Conservation (phyloP, 30 jellyfish, hydroid and myxozoan species). For the Phacellophora camtschatica region DNA sequence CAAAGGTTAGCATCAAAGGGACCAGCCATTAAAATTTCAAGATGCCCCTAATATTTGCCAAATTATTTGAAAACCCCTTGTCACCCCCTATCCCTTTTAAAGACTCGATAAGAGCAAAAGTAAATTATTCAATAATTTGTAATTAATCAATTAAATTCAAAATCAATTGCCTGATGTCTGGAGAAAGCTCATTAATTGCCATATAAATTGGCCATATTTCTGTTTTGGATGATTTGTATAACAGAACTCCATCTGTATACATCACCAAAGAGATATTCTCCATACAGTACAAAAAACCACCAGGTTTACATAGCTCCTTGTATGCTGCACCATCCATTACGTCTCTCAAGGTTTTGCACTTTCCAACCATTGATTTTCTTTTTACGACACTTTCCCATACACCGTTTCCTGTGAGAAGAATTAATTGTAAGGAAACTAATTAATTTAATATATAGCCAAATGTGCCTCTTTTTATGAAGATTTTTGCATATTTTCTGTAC, state of each 20-base stretch:
- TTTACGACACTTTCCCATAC: neutral
- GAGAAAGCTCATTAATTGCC: slow-evolving; percentile 20
- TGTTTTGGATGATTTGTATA: neutral
- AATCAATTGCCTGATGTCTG: neutral
- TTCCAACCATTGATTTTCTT: neutral
- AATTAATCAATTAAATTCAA: no score
- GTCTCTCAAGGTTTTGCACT: neutral
- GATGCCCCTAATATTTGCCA: no score
- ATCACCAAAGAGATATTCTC: neutral
- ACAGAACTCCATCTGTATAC: slow-evolving; percentile 2
- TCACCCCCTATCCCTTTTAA: no score
- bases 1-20: no score
- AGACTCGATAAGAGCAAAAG: no score
- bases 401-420: neutral
- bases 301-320: neutral
- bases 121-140: no score
- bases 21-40: no score
- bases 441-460: no score
- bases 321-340: neutral
- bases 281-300: neutral
- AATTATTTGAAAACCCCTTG: no score
- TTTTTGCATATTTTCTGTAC: no score
- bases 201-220: slow-evolving; percentile 24
- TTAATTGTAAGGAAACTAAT: no score
- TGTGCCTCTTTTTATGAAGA: no score